These are phyloP conservation scores for Parapsyche elsis DNA, from an alignment of 1,140 invertebrate genomes.

Conservation along the genomic window DNA sequence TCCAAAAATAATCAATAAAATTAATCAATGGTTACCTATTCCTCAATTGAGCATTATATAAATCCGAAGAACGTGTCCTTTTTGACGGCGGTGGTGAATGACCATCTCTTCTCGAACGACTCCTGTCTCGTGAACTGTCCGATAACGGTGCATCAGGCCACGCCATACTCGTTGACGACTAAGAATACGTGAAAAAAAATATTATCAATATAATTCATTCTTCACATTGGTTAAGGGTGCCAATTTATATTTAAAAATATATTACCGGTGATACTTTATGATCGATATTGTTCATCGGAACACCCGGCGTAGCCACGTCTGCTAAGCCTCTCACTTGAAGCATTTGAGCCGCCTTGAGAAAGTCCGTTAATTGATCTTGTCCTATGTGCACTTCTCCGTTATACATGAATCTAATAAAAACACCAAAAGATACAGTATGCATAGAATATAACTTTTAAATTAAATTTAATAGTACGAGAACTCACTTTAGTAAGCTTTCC, in stretches of 20 bases:
- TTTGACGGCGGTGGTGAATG: conserved; percentile 71
- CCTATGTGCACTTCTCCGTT: conserved; percentile 93
- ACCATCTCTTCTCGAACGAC: conserved; percentile 60
- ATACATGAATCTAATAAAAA: conserved; percentile 85
- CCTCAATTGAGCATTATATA: conserved; percentile 70
- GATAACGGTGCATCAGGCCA: conserved; percentile 52
- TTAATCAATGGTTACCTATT: conserved; percentile 59
- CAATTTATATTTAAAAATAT: not conserved
- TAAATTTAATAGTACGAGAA: not conserved
- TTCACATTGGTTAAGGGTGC: not conserved
- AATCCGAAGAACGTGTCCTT: conserved; percentile 71
- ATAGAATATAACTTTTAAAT: not conserved
- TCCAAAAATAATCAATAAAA: not conserved
- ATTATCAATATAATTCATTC: not conserved
- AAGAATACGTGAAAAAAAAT: conserved; percentile 33
- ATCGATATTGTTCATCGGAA: conserved; percentile 66
- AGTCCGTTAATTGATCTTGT: conserved; percentile 88
- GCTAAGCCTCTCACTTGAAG: conserved; percentile 90
- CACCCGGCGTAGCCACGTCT: conserved; percentile 77
- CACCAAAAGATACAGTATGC: not conserved
- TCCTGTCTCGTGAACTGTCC: conserved; percentile 57
- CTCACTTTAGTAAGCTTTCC: conserved; percentile 84
- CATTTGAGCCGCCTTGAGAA: conserved; percentile 90
- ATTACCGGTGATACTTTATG: conserved; percentile 65
- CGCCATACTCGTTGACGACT: conserved; percentile 53